Base-by-base conservation (phyloP, 2,888 invertebrate genomes). In the Bellardia bayeri region DNA sequence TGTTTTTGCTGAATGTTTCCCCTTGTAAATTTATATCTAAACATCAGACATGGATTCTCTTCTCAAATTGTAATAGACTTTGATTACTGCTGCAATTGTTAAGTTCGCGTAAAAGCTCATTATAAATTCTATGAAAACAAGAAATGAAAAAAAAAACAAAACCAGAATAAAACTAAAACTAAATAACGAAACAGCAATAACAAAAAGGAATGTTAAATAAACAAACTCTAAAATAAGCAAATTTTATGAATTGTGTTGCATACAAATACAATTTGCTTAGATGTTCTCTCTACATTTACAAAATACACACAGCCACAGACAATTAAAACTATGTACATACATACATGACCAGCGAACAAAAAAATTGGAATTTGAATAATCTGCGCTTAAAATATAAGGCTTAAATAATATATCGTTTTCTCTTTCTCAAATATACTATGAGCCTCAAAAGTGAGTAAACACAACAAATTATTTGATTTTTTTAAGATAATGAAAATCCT, bases 31-130 rank as follows among this genome's bases (percentile, higher is more conserved):
- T 0, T 23, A 23, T 23, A 23, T 23, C 23, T 23, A 23, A 23
- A 49, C 14, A 14, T 4, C 13, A 49, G 4, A 49, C 49, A 71
- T 9, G 51, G 51, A 75, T 37, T 30, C 58, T 64, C 23, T 64
- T 16, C 40, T 49, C 8, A 74, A 58, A 86, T 75, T 80, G 54
- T 75, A 80, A 72, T 83, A 23, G 49, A 63, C 56, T 74, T 86
- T 82, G 63, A 86, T 80, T 75, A 86, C 68, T 69, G 79, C 75
- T 83, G 61, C 84, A 87, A 84, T 72, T 84, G 76, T 84, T 84
- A 76, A 78, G 81, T 84, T 84, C 84, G 81, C 76, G 81, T 72
- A 87, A 84, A 87, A 84, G 75, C 84, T 83, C 83, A 86, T 86
- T 86, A 75, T 33, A 66, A 76, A 86, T 86, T 87, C 82, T 76